Conservation (phyloP, 2,797 vertebrate genomes). For the Lateolabrax maculatus region DNA sequence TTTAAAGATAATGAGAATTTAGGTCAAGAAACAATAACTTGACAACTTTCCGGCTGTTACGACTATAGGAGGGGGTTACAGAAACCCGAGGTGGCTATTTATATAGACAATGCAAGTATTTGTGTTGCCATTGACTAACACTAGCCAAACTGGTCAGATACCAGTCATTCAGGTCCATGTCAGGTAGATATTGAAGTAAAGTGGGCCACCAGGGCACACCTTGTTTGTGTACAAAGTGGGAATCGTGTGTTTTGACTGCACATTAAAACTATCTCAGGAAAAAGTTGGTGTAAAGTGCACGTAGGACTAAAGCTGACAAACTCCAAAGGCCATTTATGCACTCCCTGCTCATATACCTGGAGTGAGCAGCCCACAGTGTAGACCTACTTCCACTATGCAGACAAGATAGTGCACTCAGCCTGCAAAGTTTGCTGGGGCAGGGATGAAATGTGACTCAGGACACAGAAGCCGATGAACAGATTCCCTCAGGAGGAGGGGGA, state of each 20-base stretch:
- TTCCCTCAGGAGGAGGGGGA: slow-evolving; percentile 54
- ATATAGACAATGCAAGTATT: slow-evolving; percentile 16
- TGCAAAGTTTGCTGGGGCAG: slow-evolving; percentile 60
- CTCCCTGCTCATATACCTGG: slow-evolving; percentile 14
- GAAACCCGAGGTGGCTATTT: neutral
- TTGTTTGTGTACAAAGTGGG: slow-evolving; percentile 18
- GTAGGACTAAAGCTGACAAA: neutral
- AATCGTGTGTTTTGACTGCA: neutral
- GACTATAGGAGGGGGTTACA: neutral
- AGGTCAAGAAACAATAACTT: slow-evolving; percentile 1
- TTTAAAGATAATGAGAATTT: neutral
- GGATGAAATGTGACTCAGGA: slow-evolving; percentile 76
- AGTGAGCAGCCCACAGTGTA: neutral
- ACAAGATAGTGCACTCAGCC: slow-evolving; percentile 44
- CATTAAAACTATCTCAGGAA: neutral
- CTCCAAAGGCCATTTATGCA: slow-evolving; percentile 37
- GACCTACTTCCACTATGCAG: slow-evolving; percentile 47
- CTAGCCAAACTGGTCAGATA: slow-evolving; percentile 65
- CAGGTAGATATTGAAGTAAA: slow-evolving; percentile 39
- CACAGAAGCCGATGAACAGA: slow-evolving; percentile 68
- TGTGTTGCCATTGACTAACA: slow-evolving; percentile 23
- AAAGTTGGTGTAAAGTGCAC: neutral
- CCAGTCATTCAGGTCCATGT: slow-evolving; percentile 21
- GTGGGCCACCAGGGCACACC: slow-evolving; percentile 33
- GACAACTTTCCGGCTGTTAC: neutral